These are phyloP conservation scores for Enhydra lutris DNA, from an alignment of 2,113 vertebrate species.

Conservation along the genomic window DNA sequence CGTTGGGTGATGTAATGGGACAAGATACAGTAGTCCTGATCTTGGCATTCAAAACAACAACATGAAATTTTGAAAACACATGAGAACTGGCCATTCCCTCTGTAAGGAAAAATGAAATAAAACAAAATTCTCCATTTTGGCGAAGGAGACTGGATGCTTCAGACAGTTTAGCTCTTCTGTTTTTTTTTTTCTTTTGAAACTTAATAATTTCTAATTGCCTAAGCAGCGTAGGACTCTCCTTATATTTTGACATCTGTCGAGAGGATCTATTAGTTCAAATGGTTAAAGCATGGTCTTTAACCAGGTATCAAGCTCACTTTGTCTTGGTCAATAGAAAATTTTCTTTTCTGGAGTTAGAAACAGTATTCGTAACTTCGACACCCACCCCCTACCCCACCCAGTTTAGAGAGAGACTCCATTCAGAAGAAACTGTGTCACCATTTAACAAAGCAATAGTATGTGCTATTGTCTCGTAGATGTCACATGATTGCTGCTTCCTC, in stretches of 20 bases:
- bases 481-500: neutral
- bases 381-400: no score
- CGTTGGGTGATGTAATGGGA: neutral
- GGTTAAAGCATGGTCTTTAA: neutral
- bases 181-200: neutral
- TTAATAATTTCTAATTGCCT: neutral
- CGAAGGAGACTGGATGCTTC: neutral
- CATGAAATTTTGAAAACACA: neutral
- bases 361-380: neutral
- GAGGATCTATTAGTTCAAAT: neutral
- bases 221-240: neutral
- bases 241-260: neutral
- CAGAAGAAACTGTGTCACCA: neutral
- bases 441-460: accelerated
- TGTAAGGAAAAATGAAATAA: neutral
- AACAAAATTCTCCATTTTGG: neutral
- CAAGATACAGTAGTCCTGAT: neutral
- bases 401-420: neutral
- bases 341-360: neutral
- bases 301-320: neutral
- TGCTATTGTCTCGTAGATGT: neutral
- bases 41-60: neutral
- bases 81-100: neutral
- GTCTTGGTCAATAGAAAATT: neutral
- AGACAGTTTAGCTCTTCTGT: neutral